phyloP scores from a whole-genome alignment of 92 coral and sea anemone genomes.

The Porites cylindrica region DNA sequence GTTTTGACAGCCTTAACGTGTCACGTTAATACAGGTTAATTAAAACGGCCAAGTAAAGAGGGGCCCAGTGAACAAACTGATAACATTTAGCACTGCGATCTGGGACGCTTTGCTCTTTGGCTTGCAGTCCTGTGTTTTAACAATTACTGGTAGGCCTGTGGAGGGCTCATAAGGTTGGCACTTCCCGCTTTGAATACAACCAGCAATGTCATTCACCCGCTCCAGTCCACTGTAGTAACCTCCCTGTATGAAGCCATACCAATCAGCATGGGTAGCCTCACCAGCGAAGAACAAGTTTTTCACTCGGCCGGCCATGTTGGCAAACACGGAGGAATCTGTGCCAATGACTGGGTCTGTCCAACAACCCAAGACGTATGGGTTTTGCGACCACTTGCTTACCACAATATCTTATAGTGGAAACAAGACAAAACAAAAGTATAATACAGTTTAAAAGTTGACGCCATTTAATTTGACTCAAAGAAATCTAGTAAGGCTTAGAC shows the following conservation, averaged over 20 bases:
- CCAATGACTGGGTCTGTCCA: constrained; percentile 56
- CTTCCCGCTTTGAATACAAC: background rate
- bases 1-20: no score
- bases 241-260: constrained; percentile 58
- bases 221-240: constrained; percentile 41
- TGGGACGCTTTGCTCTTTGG: background rate
- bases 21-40: no score
- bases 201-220: constrained; percentile 38
- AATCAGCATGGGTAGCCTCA: constrained; percentile 44
- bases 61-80: background rate
- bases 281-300: constrained; percentile 49
- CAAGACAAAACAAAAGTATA: no score
- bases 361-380: constrained; percentile 39
- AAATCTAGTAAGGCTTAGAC: no score
- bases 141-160: constrained; percentile 10
- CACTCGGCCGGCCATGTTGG: constrained; percentile 52
- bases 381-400: constrained; percentile 38
- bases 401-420: constrained; percentile 17
- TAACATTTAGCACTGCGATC: no score
- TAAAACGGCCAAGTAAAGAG: background rate
- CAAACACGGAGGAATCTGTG: constrained; percentile 33
- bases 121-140: constrained; percentile 3
- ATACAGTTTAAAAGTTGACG: no score
- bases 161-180: constrained; percentile 2
- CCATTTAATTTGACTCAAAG: no score